Evolutionary conservation across 2,888 invertebrate genomes (phyloP).

Genomic region (Patella pellucida): DNA sequence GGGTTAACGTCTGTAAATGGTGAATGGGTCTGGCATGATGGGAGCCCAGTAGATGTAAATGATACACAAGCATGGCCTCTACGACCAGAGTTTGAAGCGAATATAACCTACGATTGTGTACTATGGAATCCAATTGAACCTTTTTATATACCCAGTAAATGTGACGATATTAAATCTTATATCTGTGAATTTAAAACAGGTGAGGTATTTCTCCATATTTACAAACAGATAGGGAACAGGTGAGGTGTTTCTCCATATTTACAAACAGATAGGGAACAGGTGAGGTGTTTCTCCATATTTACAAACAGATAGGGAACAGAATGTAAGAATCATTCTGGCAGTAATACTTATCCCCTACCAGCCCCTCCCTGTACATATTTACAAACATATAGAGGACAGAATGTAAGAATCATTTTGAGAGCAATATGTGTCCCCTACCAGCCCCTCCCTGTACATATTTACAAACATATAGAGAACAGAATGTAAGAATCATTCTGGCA

Average conservation of each 20-base stretch:
- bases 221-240: background rate
- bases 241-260: no score
- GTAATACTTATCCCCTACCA: no score
- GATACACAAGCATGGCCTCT: background rate
- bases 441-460: no score
- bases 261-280: background rate
- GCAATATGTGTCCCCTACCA: no score
- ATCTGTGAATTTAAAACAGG: background rate
- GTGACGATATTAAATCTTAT: background rate
- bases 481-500: no score
- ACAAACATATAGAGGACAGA: no score
- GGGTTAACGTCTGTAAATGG: background rate
- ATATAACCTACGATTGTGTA: background rate
- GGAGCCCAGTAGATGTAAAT: background rate
- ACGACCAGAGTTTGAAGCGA: background rate
- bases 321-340: no score
- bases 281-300: no score
- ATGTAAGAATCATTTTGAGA: no score
- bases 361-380: no score
- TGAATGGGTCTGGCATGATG: slow-evolving; percentile 18
- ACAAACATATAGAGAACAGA: no score
- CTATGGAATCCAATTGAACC: background rate
- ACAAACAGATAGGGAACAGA: background rate
- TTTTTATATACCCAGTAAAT: background rate
- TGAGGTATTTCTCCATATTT: no score